Percentiles rank a stretch among this genome's conserved stretches.
phyloP scores from a whole-genome alignment of 2,113 vertebrate species.

The Nyctibius bracteatus region DNA sequence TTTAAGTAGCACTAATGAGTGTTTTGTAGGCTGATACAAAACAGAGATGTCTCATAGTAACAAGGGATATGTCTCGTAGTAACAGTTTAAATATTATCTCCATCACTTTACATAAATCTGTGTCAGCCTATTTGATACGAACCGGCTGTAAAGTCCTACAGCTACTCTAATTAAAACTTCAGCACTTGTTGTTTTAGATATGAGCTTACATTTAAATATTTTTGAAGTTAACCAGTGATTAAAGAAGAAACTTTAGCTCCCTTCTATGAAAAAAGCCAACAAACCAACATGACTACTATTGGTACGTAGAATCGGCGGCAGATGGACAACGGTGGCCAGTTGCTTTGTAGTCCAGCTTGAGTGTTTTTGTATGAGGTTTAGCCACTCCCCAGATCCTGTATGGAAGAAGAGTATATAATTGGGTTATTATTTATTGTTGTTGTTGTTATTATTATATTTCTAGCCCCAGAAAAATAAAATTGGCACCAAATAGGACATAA shows the following conservation, averaged over 20 bases:
- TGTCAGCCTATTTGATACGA: background rate
- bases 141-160: background rate
- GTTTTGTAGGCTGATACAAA: background rate
- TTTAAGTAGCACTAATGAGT: background rate
- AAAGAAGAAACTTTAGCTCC: background rate
- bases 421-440: background rate
- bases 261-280: background rate
- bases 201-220: background rate
- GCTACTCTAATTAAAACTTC: background rate
- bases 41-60: background rate
- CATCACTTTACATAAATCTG: background rate
- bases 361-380: background rate
- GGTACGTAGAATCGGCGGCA: fast-evolving
- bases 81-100: background rate
- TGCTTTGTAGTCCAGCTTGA: background rate
- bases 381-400: background rate
- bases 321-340: background rate
- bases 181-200: background rate
- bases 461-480: background rate
- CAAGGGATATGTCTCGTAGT: background rate
- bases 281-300: fast-evolving
- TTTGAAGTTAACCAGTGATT: background rate
- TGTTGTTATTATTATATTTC: background rate
- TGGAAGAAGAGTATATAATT: background rate
- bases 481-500: background rate